Percentiles rank a stretch among this genome's conserved stretches.
phyloP scores from a whole-genome alignment of 2,888 invertebrate species.

The Ichneumoninae sp. region DNA sequence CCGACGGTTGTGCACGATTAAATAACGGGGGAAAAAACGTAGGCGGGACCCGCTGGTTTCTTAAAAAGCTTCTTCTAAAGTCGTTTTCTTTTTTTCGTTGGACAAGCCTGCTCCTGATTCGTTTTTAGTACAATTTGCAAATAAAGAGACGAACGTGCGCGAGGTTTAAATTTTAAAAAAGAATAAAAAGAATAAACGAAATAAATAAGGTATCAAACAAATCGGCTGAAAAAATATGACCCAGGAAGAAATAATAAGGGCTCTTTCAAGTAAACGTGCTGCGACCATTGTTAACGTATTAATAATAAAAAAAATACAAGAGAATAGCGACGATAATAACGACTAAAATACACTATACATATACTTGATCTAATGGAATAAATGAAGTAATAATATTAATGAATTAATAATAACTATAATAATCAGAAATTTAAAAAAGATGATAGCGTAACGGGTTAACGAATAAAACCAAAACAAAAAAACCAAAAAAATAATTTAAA shows the following conservation, averaged over 20 bases:
- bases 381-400: conserved; percentile 58
- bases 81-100: conserved; percentile 77
- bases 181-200: conserved; percentile 55
- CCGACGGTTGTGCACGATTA: not conserved
- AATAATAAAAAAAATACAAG: conserved; percentile 79
- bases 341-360: conserved; percentile 50
- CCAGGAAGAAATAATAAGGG: conserved; percentile 55
- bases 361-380: conserved; percentile 52
- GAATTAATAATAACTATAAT: conserved; percentile 53
- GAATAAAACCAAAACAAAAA: conserved; percentile 40
- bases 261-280: conserved; percentile 86
- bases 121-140: conserved; percentile 82
- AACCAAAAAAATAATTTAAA: conserved; percentile 29
- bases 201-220: conserved; percentile 46
- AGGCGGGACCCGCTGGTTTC: conserved; percentile 97
- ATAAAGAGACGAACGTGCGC: conserved; percentile 68
- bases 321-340: conserved; percentile 67
- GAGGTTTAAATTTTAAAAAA: conserved; percentile 44
- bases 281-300: conserved; percentile 86
- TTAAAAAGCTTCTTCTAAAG: conserved; percentile 97
- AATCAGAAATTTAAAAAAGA: conserved; percentile 43
- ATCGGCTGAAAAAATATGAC: conserved; percentile 15
- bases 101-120: conserved; percentile 79
- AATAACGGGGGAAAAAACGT: conserved; percentile 28
- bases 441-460: conserved; percentile 41